Evolutionary conservation across 2,888 invertebrate genomes (phyloP).

Genomic region (Epirrita christyi): DNA sequence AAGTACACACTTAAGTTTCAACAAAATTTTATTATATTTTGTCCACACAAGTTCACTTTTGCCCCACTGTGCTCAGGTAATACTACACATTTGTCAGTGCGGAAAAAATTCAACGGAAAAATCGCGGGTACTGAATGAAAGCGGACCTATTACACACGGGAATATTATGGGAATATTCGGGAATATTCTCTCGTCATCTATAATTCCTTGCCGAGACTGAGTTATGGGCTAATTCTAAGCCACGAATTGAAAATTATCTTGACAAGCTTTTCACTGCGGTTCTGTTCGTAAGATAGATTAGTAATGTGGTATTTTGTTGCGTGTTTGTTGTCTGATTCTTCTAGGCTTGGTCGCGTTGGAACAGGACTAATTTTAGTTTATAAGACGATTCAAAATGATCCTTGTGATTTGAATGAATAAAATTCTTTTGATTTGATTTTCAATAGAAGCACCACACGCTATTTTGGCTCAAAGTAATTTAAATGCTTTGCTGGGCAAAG

Average conservation of each 20-base stretch:
- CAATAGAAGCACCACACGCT: too few relatives aligned
- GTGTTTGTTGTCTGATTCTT: too few relatives aligned
- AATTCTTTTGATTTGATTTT: too few relatives aligned
- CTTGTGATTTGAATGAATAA: too few relatives aligned
- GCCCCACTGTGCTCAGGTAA: slow-evolving; percentile 42
- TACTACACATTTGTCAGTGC: slow-evolving; percentile 51
- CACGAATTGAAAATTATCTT: slow-evolving; percentile 17
- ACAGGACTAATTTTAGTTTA: too few relatives aligned
- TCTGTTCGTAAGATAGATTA: too few relatives aligned
- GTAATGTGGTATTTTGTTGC: too few relatives aligned
- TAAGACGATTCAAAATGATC: too few relatives aligned
- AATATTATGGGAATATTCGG: slow-evolving; percentile 8
- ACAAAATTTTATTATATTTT: neutral
- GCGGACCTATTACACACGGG: slow-evolving; percentile 40
- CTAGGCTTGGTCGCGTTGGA: too few relatives aligned
- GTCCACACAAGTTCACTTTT: slow-evolving; percentile 1
- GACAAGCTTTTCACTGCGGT: neutral
- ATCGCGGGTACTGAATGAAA: slow-evolving; percentile 42
- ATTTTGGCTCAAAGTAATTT: too few relatives aligned
- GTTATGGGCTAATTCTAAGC: slow-evolving; percentile 17
- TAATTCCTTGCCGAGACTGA: slow-evolving; percentile 16
- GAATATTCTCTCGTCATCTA: slow-evolving; percentile 6
- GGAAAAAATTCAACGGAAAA: slow-evolving; percentile 45
- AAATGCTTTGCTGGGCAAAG: too few relatives aligned
- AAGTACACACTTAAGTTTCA: too few relatives aligned